A percentile compares a stretch with the other conserved stretches of the same genome.
phyloP scores from a whole-genome alignment of 2,888 invertebrate genomes.

The Timandra comae region DNA sequence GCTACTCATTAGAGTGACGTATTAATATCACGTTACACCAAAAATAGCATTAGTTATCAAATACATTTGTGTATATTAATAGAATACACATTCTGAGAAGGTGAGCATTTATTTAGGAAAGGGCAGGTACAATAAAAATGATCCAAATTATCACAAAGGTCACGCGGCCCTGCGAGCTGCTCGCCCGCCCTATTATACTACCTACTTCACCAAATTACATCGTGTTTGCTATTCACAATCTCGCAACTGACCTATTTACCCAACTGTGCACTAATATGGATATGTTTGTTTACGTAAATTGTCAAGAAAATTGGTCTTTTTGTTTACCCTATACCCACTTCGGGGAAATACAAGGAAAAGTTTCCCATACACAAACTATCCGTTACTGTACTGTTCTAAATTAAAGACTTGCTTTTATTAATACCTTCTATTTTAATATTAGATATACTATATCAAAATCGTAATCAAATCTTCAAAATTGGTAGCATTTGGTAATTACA shows the following conservation, averaged over 20 bases:
- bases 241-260: conserved; percentile 30
- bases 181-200: conserved; percentile 30
- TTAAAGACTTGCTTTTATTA: no score
- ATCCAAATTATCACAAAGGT: conserved; percentile 32
- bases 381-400: no score
- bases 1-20: not conserved
- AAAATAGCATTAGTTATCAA: no score
- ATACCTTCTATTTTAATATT: no score
- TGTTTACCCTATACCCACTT: no score
- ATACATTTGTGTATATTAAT: no score
- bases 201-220: conserved; percentile 36
- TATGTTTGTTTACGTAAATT: conserved; percentile 1
- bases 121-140: conserved; percentile 35
- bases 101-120: conserved; percentile 30
- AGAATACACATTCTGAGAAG: conserved; percentile 1
- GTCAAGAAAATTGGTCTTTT: no score
- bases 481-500: no score
- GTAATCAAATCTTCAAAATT: no score
- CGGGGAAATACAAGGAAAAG: no score
- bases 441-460: no score
- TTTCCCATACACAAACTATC: no score
- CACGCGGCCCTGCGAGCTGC: conserved; percentile 5
- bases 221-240: conserved; percentile 40
- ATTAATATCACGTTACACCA: not conserved
- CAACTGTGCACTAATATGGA: conserved; percentile 9